These are phyloP conservation scores for Spheniscus humboldti DNA, from an alignment of 2,797 vertebrate species.

Conservation along the genomic window DNA sequence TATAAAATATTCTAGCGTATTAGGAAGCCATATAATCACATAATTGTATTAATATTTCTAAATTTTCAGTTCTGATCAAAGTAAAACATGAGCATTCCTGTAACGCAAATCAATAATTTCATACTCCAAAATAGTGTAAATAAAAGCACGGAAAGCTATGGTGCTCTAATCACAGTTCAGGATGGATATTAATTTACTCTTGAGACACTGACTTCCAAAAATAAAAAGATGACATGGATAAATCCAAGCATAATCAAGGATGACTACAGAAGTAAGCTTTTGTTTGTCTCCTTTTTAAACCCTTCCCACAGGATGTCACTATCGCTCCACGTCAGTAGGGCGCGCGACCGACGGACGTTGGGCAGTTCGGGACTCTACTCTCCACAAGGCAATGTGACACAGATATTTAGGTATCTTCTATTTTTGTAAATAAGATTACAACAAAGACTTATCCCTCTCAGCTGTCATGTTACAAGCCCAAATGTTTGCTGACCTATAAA, in stretches of 20 bases:
- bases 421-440: background rate
- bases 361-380: background rate
- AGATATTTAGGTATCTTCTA: background rate
- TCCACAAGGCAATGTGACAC: background rate
- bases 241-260: background rate
- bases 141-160: background rate
- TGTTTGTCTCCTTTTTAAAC: background rate
- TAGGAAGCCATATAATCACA: background rate
- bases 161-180: background rate
- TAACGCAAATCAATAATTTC: background rate
- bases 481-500: background rate
- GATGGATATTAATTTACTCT: background rate
- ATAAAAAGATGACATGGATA: background rate
- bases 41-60: background rate
- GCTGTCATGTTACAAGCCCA: background rate
- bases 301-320: constrained; percentile 39
- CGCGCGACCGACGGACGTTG: fast-evolving
- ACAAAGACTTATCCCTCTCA: background rate
- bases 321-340: background rate
- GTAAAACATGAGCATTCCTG: background rate
- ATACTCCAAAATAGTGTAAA: background rate
- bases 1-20: background rate
- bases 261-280: background rate
- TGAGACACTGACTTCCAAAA: background rate
- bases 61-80: background rate